Conservation (phyloP, 2,113 vertebrate species). For the Coptodon rendalli region DNA sequence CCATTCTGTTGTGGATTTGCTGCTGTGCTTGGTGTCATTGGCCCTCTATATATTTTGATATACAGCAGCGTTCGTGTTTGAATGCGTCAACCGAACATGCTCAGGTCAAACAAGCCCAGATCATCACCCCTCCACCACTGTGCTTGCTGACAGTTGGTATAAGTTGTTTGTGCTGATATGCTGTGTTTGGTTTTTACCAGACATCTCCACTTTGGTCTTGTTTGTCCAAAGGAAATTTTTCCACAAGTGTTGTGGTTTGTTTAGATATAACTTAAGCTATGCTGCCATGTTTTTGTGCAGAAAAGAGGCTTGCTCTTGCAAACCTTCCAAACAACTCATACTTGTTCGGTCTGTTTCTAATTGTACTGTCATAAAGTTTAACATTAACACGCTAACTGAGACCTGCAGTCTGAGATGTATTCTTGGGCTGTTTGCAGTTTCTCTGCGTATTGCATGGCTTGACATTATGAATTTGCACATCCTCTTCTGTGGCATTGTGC, state of each 20-base stretch:
- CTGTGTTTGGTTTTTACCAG: neutral
- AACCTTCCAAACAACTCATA: neutral
- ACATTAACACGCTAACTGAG: neutral
- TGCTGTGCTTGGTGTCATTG: neutral
- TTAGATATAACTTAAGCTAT: neutral
- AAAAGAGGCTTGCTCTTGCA: neutral
- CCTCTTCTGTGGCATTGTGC: neutral
- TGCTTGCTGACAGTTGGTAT: neutral
- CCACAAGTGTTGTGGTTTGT: neutral
- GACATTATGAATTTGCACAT: neutral
- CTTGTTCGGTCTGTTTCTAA: neutral
- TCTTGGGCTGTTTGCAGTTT: neutral
- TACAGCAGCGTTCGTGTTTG: neutral
- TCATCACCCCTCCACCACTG: neutral
- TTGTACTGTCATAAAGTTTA: neutral
- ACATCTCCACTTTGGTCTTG: neutral
- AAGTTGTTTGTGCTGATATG: neutral
- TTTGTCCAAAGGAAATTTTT: neutral
- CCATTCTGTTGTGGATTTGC: neutral
- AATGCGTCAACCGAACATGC: neutral
- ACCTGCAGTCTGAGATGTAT: neutral
- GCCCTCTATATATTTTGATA: neutral
- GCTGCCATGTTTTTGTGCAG: neutral
- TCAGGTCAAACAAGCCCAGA: neutral
- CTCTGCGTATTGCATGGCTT: neutral